Evolutionary conservation across 2,888 invertebrate genomes (phyloP).

Genomic region (Ophonus ardosiacus): DNA sequence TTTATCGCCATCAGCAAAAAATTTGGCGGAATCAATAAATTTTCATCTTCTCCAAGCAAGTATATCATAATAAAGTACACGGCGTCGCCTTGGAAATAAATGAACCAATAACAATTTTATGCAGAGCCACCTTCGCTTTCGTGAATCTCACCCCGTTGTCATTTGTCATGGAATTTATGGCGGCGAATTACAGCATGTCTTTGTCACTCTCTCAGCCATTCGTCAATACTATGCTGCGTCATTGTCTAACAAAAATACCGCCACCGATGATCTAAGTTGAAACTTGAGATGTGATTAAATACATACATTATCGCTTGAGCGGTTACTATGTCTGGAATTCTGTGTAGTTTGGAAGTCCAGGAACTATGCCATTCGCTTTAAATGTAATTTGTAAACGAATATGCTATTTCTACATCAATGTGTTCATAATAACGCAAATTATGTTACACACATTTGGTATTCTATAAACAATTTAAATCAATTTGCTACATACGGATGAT

Average conservation of each 20-base stretch:
- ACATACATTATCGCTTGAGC: not conserved
- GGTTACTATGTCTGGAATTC: not conserved
- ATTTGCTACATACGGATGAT: too few relatives aligned
- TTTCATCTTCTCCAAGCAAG: not conserved
- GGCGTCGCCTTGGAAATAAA: conserved; percentile 1
- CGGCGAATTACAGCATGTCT: not conserved
- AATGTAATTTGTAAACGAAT: not conserved
- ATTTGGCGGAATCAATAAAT: not conserved
- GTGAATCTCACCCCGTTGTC: not conserved
- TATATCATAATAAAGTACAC: not conserved
- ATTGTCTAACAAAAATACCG: not conserved
- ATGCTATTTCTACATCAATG: not conserved
- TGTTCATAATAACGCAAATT: not conserved
- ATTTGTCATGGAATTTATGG: not conserved
- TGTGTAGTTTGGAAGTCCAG: not conserved
- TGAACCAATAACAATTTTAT: conserved; percentile 42
- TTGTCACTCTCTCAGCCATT: not conserved
- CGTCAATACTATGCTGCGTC: not conserved
- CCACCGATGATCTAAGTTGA: too few relatives aligned
- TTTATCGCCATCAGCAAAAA: not conserved
- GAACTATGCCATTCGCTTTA: not conserved
- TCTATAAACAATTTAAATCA: too few relatives aligned
- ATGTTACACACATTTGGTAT: too few relatives aligned
- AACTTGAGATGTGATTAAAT: not conserved
- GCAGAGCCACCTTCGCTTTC: not conserved